A percentile compares a stretch with the other conserved stretches of the same genome.
Conservation (phyloP, 2,888 invertebrate genomes). For the Sminthurinus aureus region DNA sequence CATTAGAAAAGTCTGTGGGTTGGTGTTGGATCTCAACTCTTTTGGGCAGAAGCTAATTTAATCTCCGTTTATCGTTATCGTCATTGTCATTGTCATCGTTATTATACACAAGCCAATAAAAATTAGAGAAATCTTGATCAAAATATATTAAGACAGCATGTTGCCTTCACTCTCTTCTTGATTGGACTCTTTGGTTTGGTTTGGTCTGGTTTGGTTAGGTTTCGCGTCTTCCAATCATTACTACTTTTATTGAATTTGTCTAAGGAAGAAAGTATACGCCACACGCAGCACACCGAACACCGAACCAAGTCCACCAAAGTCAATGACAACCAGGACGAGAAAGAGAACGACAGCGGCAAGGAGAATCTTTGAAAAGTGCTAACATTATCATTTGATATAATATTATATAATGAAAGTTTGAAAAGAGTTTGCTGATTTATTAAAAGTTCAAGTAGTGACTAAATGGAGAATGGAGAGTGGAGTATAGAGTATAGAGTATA, state of each 20-base stretch:
- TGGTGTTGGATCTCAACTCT: not conserved
- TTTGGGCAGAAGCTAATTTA: not conserved
- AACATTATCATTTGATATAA: constrained; percentile 22
- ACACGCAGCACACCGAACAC: not conserved
- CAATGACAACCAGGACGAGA: not conserved
- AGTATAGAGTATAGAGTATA: no score
- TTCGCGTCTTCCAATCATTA: no score
- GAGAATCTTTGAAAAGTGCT: constrained; percentile 18
- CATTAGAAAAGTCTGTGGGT: not conserved
- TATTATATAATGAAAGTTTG: constrained; percentile 16
- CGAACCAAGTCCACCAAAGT: not conserved
- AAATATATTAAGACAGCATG: not conserved
- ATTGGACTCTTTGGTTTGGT: no score
- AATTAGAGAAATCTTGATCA: not conserved
- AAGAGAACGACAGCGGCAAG: not conserved
- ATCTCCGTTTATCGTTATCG: not conserved
- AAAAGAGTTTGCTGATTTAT: constrained; percentile 21
- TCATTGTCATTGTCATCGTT: no score
- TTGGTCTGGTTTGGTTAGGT: no score
- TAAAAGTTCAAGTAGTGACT: constrained; percentile 8
- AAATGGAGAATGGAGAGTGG: not conserved
- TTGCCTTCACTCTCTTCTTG: not conserved
- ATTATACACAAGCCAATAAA: not conserved
- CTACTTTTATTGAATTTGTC: not conserved
- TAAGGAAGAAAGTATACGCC: not conserved